Percentiles rank a stretch among this genome's conserved stretches.
Evolutionary conservation across 2,113 vertebrate genomes (phyloP).

Genomic region (Tor tambroides): DNA sequence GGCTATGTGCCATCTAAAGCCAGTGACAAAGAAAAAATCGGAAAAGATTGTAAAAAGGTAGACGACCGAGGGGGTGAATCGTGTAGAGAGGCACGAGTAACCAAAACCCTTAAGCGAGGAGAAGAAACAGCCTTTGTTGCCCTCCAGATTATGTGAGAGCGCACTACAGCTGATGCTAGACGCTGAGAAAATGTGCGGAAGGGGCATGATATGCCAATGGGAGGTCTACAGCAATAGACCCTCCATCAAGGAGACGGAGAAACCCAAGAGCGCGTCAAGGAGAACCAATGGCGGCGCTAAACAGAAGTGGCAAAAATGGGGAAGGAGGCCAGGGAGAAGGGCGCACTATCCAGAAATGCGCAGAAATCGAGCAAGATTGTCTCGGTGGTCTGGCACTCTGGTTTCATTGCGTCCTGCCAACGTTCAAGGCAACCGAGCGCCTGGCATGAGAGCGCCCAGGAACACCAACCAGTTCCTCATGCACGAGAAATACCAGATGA

Average conservation of each 20-base stretch:
- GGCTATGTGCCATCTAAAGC: conserved; percentile 84
- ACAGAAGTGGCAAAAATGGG: conserved; percentile 61
- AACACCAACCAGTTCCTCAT: conserved; percentile 92
- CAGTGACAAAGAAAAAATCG: conserved; percentile 86
- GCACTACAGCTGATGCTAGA: conserved; percentile 65
- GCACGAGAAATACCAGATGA: conserved; percentile 87
- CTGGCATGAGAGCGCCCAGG: conserved; percentile 85
- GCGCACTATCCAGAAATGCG: conserved; percentile 54
- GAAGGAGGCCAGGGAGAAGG: conserved; percentile 62
- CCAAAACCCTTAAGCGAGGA: conserved; percentile 50
- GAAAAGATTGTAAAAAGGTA: conserved; percentile 86
- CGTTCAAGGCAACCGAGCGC: conserved; percentile 77
- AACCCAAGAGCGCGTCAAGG: conserved; percentile 35
- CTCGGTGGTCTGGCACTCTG: conserved; percentile 38
- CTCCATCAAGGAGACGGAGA: conserved; percentile 45
- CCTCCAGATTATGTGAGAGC: conserved; percentile 71
- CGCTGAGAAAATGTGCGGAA: conserved; percentile 66
- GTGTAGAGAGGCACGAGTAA: conserved; percentile 51
- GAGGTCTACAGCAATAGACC: conserved; percentile 36
- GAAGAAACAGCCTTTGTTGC: conserved; percentile 47
- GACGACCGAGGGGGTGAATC: conserved; percentile 60
- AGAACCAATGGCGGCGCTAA: conserved; percentile 26
- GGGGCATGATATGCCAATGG: conserved; percentile 63
- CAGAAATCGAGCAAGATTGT: conserved; percentile 26
- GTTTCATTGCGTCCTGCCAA: conserved; percentile 81